phyloP scores from a whole-genome alignment of 1,140 invertebrate genomes.

The Apis laboriosa region DNA sequence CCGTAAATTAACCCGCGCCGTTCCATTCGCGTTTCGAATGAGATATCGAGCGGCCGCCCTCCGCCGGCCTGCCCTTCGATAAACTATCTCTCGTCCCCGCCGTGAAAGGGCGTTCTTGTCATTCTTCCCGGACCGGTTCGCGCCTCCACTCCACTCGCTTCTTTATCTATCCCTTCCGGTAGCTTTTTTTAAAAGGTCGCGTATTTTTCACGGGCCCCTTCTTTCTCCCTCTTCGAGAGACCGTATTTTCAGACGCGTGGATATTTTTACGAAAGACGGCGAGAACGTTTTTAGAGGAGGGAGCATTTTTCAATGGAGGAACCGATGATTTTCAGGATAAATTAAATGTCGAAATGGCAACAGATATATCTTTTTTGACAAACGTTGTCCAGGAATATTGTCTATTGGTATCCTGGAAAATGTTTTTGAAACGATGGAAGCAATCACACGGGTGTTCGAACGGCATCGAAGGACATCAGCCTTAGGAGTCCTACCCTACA shows the following conservation, averaged over 20 bases:
- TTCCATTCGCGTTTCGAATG: constrained; percentile 63
- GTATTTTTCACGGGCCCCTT: no score
- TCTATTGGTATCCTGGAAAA: no score
- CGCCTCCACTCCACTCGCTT: background rate
- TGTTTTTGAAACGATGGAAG: background rate
- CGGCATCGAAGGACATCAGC: background rate
- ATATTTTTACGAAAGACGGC: no score
- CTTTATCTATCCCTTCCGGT: background rate
- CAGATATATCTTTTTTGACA: no score
- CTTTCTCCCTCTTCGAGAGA: no score
- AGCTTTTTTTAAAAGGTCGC: background rate
- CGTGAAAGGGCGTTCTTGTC: constrained; percentile 51
- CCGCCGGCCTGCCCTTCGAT: constrained; percentile 55
- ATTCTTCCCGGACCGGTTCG: constrained; percentile 53
- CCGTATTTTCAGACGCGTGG: no score
- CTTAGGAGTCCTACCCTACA: constrained; percentile 3
- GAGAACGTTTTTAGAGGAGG: no score
- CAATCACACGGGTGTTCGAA: background rate
- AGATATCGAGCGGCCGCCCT: constrained; percentile 62
- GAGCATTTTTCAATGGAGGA: no score
- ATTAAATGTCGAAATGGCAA: no score
- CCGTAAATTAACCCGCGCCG: constrained; percentile 63
- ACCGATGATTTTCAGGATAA: no score
- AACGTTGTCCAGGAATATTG: no score
- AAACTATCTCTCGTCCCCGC: constrained; percentile 58